Base-by-base conservation (phyloP, 2,797 vertebrate genomes). In the Semotilus atromaculatus region DNA sequence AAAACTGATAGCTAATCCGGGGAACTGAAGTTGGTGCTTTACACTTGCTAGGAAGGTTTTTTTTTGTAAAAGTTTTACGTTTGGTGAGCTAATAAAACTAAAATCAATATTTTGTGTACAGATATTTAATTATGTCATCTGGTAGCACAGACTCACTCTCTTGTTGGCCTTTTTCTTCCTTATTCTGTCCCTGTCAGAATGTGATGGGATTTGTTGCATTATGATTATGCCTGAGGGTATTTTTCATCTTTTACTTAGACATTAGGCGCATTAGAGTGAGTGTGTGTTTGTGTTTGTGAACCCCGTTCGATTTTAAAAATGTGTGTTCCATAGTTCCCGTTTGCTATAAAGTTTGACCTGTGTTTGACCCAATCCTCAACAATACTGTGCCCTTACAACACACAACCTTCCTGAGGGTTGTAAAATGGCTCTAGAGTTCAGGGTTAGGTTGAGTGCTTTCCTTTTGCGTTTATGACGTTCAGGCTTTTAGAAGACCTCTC, bases 371-470 rank as follows among this genome's bases (percentile, higher is more conserved):
- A 21, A 36, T 84, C 75, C 66, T 62, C 75, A 72, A 84, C 83
- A 84, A 79, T 84, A 71, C 83, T 79, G 23, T 76, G 73, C 62
- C 82, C 82, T 77, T 53, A 84, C 48, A 74, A 76, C 67, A 71
- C 83, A 48, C 51, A 16, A 68, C 64, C 68, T 84, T 84, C 75
- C 71, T 45, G 66, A 48, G 68, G 76, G 75, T 60, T 79, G 83
- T 84, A 84, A 84, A 84, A 79, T 7, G 67, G 66, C 66, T 78
- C 8, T 60, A 21, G 83, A 84, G 83, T 84, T 84, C 83, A 84
- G 83, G 83, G 75, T 84, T 84, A 79, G 83, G 76, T 71, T 79
- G 83, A 79, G 83, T 71, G 75, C 83, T 79, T 72, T 62, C 67
- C 18, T 16, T 16, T 79, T 64, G 11, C 8, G 3, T 84, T 84